Evolutionary conservation across 2,888 invertebrate genomes (phyloP).

Genomic region (Cordilura impudica): DNA sequence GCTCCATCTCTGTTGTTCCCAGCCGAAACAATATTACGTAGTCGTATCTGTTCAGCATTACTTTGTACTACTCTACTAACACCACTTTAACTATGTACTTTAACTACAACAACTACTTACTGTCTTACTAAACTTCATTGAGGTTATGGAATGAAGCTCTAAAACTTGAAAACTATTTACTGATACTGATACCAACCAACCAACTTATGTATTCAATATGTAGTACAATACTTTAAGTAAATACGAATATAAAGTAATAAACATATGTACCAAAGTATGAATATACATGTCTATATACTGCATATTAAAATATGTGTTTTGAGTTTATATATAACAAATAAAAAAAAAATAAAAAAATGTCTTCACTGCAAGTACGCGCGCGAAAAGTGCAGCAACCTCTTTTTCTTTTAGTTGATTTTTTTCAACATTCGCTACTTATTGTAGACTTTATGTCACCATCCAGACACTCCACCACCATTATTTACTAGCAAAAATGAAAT

Average conservation of each 20-base stretch:
- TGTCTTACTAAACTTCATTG: background rate
- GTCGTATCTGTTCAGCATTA: no score
- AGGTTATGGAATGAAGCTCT: background rate
- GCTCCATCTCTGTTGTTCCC: background rate
- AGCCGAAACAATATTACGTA: background rate
- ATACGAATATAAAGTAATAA: conserved; percentile 11
- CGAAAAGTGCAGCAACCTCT: conserved; percentile 50
- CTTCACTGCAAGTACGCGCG: conserved; percentile 45
- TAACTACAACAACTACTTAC: background rate
- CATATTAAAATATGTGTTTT: conserved; percentile 10
- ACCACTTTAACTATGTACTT: background rate
- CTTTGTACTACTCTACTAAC: background rate
- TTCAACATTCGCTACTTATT: conserved; percentile 26
- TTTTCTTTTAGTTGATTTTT: conserved; percentile 15
- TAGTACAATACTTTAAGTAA: conserved; percentile 48
- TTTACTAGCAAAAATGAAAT: conserved; percentile 21
- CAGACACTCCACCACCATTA: background rate
- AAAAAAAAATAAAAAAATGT: conserved; percentile 12
- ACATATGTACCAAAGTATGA: background rate
- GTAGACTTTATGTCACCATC: conserved; percentile 57
- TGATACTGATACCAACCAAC: no score
- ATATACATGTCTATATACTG: background rate
- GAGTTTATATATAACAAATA: background rate
- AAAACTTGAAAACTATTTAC: background rate
- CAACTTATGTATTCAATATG: conserved; percentile 4